Conservation (phyloP, 1,140 invertebrate species). For the Drosophila watanabei region DNA sequence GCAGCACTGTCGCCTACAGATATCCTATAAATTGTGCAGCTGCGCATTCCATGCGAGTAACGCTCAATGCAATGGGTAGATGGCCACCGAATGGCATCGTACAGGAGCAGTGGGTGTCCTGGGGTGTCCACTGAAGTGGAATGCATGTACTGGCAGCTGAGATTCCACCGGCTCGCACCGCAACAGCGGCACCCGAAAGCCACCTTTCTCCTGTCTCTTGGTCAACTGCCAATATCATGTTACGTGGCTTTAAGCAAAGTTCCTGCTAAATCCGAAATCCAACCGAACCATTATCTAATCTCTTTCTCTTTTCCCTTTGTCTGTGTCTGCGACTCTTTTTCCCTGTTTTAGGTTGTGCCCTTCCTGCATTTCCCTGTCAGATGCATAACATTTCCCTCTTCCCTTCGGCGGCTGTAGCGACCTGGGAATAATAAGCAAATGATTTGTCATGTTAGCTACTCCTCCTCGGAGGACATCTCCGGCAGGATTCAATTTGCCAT, state of each 20-base stretch:
- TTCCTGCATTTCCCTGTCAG: constrained; percentile 22
- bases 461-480: constrained; percentile 7
- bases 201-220: constrained; percentile 27
- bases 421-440: constrained; percentile 71
- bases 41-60: constrained; percentile 76
- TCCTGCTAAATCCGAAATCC: constrained; percentile 37
- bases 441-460: constrained; percentile 71
- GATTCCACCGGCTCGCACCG: constrained; percentile 20
- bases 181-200: constrained; percentile 2
- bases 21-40: constrained; percentile 77
- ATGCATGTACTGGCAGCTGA: constrained; percentile 53
- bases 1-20: constrained; percentile 34
- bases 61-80: constrained; percentile 50
- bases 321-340: neutral
- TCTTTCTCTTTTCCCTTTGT: neutral
- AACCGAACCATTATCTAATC: constrained; percentile 55
- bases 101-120: constrained; percentile 2
- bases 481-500: constrained; percentile 43
- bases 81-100: constrained; percentile 5
- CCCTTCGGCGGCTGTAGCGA: constrained; percentile 11
- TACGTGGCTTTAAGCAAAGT: constrained; percentile 57
- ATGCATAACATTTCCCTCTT: constrained; percentile 33
- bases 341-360: constrained; percentile 1
- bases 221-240: constrained; percentile 71
- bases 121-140: constrained; percentile 65